Percentiles rank a stretch among this genome's conserved stretches.
These are phyloP conservation scores for Pristionchus arcanus DNA, from an alignment of 2,888 invertebrate genomes.

Conservation along the genomic window DNA sequence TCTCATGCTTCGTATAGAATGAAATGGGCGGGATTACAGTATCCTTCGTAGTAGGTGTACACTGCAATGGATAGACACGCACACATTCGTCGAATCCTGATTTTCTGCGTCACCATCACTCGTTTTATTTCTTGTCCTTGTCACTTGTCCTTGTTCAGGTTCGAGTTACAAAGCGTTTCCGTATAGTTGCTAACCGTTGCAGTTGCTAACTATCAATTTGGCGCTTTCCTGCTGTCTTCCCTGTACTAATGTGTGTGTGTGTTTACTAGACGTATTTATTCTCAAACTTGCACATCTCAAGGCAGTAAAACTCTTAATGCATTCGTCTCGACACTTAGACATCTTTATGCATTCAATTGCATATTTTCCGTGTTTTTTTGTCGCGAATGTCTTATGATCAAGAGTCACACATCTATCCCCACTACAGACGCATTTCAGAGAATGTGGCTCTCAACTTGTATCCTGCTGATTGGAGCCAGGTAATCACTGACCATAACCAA, in stretches of 20 bases:
- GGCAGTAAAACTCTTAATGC: background rate
- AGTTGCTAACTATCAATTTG: too few species aligned
- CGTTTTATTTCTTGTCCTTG: too few species aligned
- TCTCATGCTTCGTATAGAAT: background rate
- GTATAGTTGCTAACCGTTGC: too few species aligned
- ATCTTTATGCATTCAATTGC: background rate
- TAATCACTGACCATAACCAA: background rate
- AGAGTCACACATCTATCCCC: background rate
- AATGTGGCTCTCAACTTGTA: background rate
- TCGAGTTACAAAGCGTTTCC: too few species aligned
- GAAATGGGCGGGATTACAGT: background rate
- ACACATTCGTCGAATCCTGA: background rate
- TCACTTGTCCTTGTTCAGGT: too few species aligned
- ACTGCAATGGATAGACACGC: background rate
- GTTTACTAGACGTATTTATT: background rate
- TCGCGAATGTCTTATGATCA: background rate
- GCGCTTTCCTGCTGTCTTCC: too few species aligned
- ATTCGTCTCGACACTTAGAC: background rate
- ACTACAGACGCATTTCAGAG: background rate
- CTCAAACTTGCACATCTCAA: too few species aligned
- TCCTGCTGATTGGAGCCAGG: background rate
- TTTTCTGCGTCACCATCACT: too few species aligned
- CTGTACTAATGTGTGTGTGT: too few species aligned
- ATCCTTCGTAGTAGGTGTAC: background rate
- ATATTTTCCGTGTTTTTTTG: background rate